Conservation (phyloP, 2,797 vertebrate genomes). For the Peromyscus attwateri region DNA sequence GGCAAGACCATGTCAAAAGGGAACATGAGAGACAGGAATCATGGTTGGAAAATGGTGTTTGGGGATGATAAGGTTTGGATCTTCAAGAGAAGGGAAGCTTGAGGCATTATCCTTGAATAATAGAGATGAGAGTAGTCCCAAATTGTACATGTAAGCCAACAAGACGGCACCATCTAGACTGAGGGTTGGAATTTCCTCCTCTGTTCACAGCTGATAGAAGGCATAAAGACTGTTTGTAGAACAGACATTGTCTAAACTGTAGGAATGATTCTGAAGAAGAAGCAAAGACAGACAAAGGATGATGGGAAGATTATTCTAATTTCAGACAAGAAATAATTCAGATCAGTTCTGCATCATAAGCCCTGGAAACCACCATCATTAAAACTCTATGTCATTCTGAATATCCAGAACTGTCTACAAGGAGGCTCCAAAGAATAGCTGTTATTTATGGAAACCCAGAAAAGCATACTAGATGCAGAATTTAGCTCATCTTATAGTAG, state of each 20-base stretch:
- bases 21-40: not conserved
- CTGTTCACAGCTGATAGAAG: not conserved
- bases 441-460: not conserved
- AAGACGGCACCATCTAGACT: not conserved
- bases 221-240: not conserved
- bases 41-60: not conserved
- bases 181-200: not conserved
- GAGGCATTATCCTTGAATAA: not conserved
- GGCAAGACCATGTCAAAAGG: not conserved
- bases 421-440: not conserved
- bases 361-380: conserved; percentile 1
- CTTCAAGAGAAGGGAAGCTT: not conserved
- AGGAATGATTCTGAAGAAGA: not conserved
- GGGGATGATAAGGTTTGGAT: not conserved
- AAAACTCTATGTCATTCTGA: not conserved
- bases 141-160: rapidly evolving
- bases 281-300: not conserved
- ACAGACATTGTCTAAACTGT: not conserved
- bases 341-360: not conserved
- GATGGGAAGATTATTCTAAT: not conserved
- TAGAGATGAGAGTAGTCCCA: not conserved
- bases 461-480: not conserved
- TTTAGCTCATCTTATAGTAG: not conserved
- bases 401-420: not conserved
- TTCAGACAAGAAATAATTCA: not conserved